These are phyloP conservation scores for Dallia pectoralis DNA, from an alignment of 2,797 vertebrate genomes.

Conservation along the genomic window DNA sequence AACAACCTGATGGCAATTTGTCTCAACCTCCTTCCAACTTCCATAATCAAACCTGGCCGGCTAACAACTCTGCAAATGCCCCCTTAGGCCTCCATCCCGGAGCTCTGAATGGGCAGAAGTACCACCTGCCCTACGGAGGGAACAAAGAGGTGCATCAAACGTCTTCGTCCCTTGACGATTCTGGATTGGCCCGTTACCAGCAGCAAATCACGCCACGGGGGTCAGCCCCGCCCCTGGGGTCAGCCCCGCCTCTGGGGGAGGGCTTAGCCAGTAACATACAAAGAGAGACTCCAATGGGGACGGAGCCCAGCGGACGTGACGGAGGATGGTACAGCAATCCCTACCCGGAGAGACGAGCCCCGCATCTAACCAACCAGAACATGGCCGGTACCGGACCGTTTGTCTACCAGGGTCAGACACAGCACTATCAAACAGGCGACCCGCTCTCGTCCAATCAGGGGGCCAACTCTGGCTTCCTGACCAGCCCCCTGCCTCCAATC, in stretches of 20 bases:
- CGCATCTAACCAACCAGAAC: constrained; percentile 50
- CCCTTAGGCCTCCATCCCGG: constrained; percentile 30
- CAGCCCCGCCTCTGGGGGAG: constrained; percentile 55
- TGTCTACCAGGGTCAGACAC: constrained; percentile 46
- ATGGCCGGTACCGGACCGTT: constrained; percentile 36
- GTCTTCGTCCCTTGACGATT: not conserved
- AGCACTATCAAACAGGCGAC: constrained; percentile 40
- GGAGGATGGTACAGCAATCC: constrained; percentile 69
- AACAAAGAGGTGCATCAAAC: constrained; percentile 29
- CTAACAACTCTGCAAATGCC: constrained; percentile 20
- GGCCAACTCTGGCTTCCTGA: constrained; percentile 51
- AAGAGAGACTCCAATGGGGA: constrained; percentile 72
- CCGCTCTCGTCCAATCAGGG: constrained; percentile 51
- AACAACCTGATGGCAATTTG: constrained; percentile 46
- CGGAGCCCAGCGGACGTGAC: constrained; percentile 66
- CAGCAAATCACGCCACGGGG: constrained; percentile 1
- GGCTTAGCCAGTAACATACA: constrained; percentile 35
- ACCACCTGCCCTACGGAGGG: constrained; percentile 40
- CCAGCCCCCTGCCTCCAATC: constrained; percentile 33
- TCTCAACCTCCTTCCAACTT: constrained; percentile 68
- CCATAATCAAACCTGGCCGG: constrained; percentile 54
- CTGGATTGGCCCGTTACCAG: constrained; percentile 73
- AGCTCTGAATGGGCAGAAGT: constrained; percentile 60
- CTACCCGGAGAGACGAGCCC: constrained; percentile 68
- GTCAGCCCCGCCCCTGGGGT: constrained; percentile 74